A percentile compares a stretch with the other conserved stretches of the same genome.
These are phyloP conservation scores for Drosophila phalerata DNA, from an alignment of 2,888 invertebrate species.

Conservation along the genomic window DNA sequence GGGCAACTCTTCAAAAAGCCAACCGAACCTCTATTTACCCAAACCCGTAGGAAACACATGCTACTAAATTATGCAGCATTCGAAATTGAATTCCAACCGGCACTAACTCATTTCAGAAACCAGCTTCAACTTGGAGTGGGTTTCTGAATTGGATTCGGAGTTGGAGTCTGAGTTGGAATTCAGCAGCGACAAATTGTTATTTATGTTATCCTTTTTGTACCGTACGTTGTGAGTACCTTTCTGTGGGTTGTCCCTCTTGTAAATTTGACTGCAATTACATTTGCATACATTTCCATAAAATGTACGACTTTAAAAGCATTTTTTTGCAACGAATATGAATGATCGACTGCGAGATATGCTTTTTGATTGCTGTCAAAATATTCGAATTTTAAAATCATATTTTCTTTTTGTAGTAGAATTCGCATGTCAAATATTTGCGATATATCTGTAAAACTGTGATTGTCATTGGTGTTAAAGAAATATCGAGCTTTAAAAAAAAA, in stretches of 20 bases:
- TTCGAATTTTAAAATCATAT: not conserved
- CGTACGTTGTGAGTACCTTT: constrained; percentile 35
- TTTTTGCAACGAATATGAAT: not conserved
- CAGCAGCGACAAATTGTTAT: constrained; percentile 72
- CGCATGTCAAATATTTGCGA: not conserved
- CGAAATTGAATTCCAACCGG: constrained; percentile 73
- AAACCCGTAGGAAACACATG: constrained; percentile 50
- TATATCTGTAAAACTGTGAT: not conserved
- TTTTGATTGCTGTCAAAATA: not conserved
- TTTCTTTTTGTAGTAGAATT: too few relatives aligned
- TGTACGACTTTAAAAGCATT: constrained; percentile 54
- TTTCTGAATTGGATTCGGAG: constrained; percentile 5
- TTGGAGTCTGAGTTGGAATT: not conserved
- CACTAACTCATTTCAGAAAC: constrained; percentile 71
- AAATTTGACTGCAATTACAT: constrained; percentile 80
- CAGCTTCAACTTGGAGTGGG: constrained; percentile 4
- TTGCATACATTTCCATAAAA: constrained; percentile 79
- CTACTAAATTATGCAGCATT: constrained; percentile 77
- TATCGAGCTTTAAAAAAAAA: too few relatives aligned
- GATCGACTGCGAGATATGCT: not conserved
- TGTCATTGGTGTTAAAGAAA: not conserved
- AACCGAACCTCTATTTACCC: constrained; percentile 1
- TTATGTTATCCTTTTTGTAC: constrained; percentile 67
- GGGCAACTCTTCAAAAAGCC: constrained; percentile 34
- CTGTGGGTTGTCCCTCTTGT: constrained; percentile 47